Evolutionary conservation across 2,113 vertebrate species (phyloP), one percentile per base, ranked within the genome.

Genomic region (Pyxicephalus adspersus): DNA sequence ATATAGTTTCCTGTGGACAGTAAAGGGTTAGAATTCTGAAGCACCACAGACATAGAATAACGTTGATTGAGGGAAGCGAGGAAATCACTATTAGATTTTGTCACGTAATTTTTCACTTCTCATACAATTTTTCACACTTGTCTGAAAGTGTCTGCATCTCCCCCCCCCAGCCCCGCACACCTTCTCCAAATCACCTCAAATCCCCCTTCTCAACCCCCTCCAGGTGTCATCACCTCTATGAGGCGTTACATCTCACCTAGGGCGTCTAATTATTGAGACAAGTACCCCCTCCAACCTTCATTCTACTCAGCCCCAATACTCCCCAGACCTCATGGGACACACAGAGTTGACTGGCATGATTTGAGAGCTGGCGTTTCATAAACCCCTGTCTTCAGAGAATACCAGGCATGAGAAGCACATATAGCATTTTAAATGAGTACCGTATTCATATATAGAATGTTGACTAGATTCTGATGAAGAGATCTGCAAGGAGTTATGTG

Each of bases 81-180:
- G 80, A 82, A 82, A 82, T 82, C 80, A 75, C 80, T 75, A 82
- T 82, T 82, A 82, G 70, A 75, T 82, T 82, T 82, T 82, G 70
- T 66, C 80, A 82, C 80, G 70, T 82, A 82, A 75, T 82, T 82
- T 75, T 82, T 82, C 80, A 82, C 80, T 75, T 82, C 80, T 75
- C 70, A 75, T 82, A 82, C 71, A 74, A 82, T 75, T 66, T 82
- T 75, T 82, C 80, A 82, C 80, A 82, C 80, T 82, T 82, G 80
- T 82, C 80, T 82, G 71, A 64, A 82, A 75, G 80, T 82, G 80
- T 82, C 70, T 82, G 80, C 23, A 45, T 82, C 80, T 82, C 52
- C 80, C 79, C 80, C 79, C 64, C 80, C 80, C 51, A 65, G 70
- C 57, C 70, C 80, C 61, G 18, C 68, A 81, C 79, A 81, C 79